phyloP scores from a whole-genome alignment of 2,113 vertebrate species.

The Cyphomyrus plagiostoma region DNA sequence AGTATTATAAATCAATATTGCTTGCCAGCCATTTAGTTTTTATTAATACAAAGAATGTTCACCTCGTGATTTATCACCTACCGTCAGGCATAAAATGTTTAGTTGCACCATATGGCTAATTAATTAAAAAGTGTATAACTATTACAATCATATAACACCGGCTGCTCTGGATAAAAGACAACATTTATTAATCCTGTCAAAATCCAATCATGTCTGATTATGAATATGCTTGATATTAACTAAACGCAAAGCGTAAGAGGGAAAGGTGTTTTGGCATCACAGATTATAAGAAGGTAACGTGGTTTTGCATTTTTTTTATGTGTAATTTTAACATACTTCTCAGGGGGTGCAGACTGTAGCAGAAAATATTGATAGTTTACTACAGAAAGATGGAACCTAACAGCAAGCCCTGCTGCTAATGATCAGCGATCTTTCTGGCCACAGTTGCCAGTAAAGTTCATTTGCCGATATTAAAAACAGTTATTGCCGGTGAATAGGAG shows the following conservation, averaged over 20 bases:
- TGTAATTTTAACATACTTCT: background rate
- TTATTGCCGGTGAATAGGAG: background rate
- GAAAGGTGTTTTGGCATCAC: background rate
- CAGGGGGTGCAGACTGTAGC: background rate
- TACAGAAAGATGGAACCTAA: background rate
- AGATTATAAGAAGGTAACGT: background rate
- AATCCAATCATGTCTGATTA: background rate
- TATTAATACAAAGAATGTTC: background rate
- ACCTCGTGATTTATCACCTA: background rate
- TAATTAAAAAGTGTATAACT: background rate
- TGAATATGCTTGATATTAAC: background rate
- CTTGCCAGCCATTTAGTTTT: background rate
- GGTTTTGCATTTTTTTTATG: background rate
- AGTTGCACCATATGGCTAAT: background rate
- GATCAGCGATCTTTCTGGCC: background rate
- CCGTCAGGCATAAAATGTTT: background rate
- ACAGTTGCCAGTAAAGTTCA: background rate
- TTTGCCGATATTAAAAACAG: background rate
- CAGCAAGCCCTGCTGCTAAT: background rate
- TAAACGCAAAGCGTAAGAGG: background rate
- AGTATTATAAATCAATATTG: background rate
- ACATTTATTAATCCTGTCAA: background rate
- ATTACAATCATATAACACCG: background rate
- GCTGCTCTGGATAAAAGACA: background rate
- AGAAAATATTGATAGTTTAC: background rate